phyloP scores from a whole-genome alignment of 1,140 invertebrate species.

The Trialeurodes vaporariorum region DNA sequence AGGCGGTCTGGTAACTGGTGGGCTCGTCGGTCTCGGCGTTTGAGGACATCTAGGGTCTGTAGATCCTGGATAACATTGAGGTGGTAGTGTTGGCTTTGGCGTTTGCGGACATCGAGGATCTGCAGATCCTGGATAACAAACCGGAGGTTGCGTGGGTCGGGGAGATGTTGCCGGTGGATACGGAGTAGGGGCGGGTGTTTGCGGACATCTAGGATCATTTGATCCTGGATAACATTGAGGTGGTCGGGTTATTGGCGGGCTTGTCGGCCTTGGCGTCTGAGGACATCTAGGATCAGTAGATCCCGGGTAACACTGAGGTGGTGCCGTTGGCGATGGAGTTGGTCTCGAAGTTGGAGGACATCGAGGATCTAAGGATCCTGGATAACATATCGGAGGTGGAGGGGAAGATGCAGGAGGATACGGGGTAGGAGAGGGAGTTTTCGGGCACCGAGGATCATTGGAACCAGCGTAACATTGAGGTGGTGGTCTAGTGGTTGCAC shows the following conservation, averaged over 20 bases:
- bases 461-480: conserved; percentile 24
- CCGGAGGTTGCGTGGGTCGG: conserved; percentile 24
- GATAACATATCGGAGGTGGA: conserved; percentile 23
- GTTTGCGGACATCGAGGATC: conserved; percentile 35
- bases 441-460: conserved; percentile 32
- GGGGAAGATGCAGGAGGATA: conserved; percentile 9
- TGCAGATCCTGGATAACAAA: conserved; percentile 43
- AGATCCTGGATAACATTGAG: conserved; percentile 27
- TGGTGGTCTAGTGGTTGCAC: conserved; percentile 16
- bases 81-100: conserved; percentile 21
- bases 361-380: conserved; percentile 26
- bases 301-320: conserved; percentile 13
- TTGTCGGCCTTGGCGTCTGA: conserved; percentile 17
- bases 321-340: conserved; percentile 12
- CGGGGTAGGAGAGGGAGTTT: conserved; percentile 15
- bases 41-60: conserved; percentile 26
- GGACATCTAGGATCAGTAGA: conserved; percentile 30
- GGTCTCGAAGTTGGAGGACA: conserved; percentile 23
- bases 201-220: conserved; percentile 26
- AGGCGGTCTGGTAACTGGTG: conserved; percentile 21
- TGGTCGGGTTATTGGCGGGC: conserved; percentile 16
- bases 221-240: conserved; percentile 29
- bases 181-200: conserved; percentile 20
- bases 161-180: conserved; percentile 22
- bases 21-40: conserved; percentile 12